phyloP scores from a whole-genome alignment of 2,113 vertebrate species.

The Proterorhinus semilunaris region DNA sequence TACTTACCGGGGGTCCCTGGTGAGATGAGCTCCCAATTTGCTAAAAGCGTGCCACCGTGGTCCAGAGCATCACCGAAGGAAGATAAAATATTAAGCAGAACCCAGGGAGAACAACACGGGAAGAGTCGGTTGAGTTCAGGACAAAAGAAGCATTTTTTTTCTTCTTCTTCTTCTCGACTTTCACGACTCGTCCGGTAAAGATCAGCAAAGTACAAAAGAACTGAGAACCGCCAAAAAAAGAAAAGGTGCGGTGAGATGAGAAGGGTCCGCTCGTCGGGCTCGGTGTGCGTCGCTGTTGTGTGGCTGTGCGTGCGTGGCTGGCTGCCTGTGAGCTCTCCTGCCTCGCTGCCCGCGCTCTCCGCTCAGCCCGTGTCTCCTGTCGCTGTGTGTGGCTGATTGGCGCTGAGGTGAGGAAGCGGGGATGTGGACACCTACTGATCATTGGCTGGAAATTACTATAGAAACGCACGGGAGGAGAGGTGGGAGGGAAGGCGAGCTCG shows the following conservation, averaged over 20 bases:
- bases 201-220: constrained; percentile 51
- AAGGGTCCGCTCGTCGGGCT: constrained; percentile 2
- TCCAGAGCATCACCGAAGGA: constrained; percentile 84
- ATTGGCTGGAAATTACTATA: constrained; percentile 91
- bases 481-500: constrained; percentile 70
- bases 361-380: constrained; percentile 85
- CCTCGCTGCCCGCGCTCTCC: constrained; percentile 51
- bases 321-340: background rate
- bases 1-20: constrained; percentile 91
- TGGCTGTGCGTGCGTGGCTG: constrained; percentile 1
- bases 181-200: constrained; percentile 44
- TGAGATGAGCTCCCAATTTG: constrained; percentile 86
- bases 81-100: constrained; percentile 40
- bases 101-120: constrained; percentile 52
- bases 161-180: constrained; percentile 41
- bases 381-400: constrained; percentile 88
- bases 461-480: constrained; percentile 78
- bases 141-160: constrained; percentile 74
- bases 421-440: constrained; percentile 90
- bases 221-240: constrained; percentile 22
- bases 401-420: constrained; percentile 88
- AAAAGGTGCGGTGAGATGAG: background rate
- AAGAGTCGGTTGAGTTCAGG: constrained; percentile 59
- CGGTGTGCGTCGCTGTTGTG: background rate
- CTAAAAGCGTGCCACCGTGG: constrained; percentile 86